Evolutionary conservation across 1,140 invertebrate species (phyloP).

Genomic region (Nautilus pompilius): DNA sequence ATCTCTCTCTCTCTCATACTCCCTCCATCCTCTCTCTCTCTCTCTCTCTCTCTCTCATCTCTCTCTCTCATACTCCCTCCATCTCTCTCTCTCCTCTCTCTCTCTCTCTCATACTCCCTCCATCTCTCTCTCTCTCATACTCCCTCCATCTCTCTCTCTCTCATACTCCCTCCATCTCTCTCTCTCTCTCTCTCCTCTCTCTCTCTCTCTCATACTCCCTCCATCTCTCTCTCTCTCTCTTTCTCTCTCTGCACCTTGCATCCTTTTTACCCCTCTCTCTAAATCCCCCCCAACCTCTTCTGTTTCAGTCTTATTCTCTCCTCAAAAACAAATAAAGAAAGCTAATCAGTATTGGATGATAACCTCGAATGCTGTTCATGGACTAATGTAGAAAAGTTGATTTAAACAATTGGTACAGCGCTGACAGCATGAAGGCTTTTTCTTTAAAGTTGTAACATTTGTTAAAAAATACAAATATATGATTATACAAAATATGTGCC

Average conservation of each 20-base stretch:
- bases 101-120: no score
- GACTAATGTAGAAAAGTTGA: neutral
- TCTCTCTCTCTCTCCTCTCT: neutral
- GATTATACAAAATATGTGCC: no score
- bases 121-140: no score
- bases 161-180: no score
- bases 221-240: conserved; percentile 2
- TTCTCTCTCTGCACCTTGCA: conserved; percentile 1
- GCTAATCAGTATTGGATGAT: neutral
- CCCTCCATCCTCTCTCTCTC: no score
- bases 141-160: neutral
- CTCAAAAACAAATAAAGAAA: neutral
- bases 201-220: neutral
- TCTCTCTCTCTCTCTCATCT: no score
- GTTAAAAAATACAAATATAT: no score
- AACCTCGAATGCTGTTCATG: neutral
- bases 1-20: no score
- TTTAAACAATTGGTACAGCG: neutral
- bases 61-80: no score
- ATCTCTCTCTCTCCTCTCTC: no score
- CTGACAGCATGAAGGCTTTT: neutral
- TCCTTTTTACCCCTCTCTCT: neutral
- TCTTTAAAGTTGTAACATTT: neutral
- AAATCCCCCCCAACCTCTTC: no score
- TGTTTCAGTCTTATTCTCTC: no score